phyloP scores from a whole-genome alignment of 2,113 vertebrate genomes.

The Neoarius graeffei region DNA sequence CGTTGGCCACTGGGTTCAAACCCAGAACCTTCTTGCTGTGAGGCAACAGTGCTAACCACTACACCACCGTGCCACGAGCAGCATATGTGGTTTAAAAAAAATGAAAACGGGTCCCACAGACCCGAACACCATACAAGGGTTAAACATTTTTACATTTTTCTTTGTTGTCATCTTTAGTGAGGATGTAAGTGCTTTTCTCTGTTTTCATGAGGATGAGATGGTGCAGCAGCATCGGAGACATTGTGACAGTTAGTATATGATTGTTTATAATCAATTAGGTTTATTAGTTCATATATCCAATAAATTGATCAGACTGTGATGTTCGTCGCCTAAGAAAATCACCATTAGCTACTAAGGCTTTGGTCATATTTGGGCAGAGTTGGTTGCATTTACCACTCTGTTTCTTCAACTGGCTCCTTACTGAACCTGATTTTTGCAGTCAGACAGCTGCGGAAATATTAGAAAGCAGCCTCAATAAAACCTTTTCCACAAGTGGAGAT shows the following conservation, averaged over 20 bases:
- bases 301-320: background rate
- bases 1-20: no score
- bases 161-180: background rate
- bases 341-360: background rate
- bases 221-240: background rate
- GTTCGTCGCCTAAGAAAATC: background rate
- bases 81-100: no score
- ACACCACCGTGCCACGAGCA: no score
- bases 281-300: background rate
- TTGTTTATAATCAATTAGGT: background rate
- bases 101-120: no score
- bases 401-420: background rate
- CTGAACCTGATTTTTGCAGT: background rate
- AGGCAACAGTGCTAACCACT: no score
- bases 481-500: background rate
- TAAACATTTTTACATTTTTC: background rate
- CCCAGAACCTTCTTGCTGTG: no score
- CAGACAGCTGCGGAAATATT: background rate
- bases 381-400: background rate
- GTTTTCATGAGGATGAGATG: background rate
- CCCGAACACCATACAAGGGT: no score
- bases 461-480: background rate
- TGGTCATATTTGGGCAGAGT: background rate
- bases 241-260: background rate
- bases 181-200: slow-evolving; percentile 81